Conservation (phyloP, 2,888 invertebrate genomes). For the Eupithecia insigniata region DNA sequence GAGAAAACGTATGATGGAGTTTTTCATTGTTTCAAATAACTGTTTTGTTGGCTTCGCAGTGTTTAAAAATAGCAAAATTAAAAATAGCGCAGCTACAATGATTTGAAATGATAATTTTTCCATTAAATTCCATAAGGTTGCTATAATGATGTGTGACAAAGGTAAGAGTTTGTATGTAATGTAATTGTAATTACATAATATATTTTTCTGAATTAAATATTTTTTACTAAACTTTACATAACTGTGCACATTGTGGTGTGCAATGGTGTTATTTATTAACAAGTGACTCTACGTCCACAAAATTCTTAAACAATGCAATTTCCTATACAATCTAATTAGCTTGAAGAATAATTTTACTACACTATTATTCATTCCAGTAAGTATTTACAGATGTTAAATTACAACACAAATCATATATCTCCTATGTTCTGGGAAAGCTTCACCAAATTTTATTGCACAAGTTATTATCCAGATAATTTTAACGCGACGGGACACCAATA, state of each 20-base stretch:
- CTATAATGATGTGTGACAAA: too few species aligned
- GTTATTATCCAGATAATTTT: constrained; percentile 36
- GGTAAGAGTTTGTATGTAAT: too few species aligned
- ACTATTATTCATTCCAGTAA: background rate
- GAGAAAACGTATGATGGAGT: background rate
- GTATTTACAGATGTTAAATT: background rate
- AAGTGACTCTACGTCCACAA: background rate
- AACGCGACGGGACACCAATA: constrained; percentile 53
- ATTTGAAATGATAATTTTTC: background rate
- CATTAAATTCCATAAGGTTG: background rate
- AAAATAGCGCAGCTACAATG: background rate
- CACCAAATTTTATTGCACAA: constrained; percentile 23
- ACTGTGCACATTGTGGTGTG: too few species aligned
- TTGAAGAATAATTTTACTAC: background rate
- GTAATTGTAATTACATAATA: too few species aligned
- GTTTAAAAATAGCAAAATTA: background rate
- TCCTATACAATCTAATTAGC: background rate
- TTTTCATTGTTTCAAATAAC: background rate
- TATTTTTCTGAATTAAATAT: too few species aligned
- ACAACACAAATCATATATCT: constrained; percentile 16
- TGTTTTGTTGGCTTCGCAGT: background rate
- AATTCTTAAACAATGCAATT: background rate
- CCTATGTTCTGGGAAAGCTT: constrained; percentile 22
- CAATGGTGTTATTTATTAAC: background rate
- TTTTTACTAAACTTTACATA: too few species aligned